Base-by-base conservation (phyloP, 2,113 vertebrate species). In the Nerophis lumbriciformis region DNA sequence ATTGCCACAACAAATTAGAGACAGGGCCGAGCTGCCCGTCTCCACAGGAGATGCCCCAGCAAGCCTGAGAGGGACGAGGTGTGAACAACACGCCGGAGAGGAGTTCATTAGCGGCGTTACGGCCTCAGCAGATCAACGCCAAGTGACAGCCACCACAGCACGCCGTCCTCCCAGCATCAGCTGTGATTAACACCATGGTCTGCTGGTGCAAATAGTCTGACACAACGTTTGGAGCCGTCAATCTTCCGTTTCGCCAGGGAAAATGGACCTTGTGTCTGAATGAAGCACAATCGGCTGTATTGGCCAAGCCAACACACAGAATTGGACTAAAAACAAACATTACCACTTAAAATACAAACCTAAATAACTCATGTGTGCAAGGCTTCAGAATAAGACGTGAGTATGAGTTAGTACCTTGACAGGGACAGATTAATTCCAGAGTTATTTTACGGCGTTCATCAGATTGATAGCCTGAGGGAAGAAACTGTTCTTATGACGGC, bases 1-100 rank as follows among this genome's bases (percentile, higher is more conserved):
- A 90, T 84, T 90, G 84, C 88, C 87, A 80, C 89, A 90, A 89
- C 85, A 90, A 92, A 92, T 93, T 90, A 91, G 78, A 72, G 71
- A 86, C 78, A 84, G 77, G 38, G 79, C 75, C 81, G 57, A 68
- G 81, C 58, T 70, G 73, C 76, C 67, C 51, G 65, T 81, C 78
- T 73, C 68, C 63, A 86, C 86, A 70, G 85, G 85, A 85, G 68
- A 86, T 28, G 28, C 28, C 28, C 28, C 0, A 12, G 14, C 21
- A 79, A 44, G 79, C 28, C 68, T 38, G 65, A 61, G 72, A 42
- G 72, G 28, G 68, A 44, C 73, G 72, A 88, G 82, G 85, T 89
- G 83, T 90, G 88, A 90, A 86, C 88, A 84, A 83, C 37, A 0
- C 83, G 84, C 88, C 84, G 77, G 52, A 39, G 44, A 77, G 63